Evolutionary conservation across 2,113 vertebrate species (phyloP), one percentile per base, ranked within the genome.

Genomic region (Pseudonaja textilis): DNA sequence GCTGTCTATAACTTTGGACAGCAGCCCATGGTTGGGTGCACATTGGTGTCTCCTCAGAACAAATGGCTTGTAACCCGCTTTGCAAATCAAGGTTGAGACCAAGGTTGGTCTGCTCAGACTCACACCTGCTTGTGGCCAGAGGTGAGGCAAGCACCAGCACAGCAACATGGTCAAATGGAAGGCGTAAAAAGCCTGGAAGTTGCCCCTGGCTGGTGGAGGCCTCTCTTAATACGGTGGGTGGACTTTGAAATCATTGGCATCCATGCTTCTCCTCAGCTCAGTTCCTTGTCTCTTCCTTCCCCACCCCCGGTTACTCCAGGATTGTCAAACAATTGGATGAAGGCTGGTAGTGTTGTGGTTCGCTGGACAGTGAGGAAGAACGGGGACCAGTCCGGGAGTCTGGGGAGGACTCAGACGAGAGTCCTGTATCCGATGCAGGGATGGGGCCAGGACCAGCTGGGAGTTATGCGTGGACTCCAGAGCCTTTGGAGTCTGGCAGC

Each of bases 151-250:
- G n/a, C 22, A 20, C 74, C 87, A 3, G 18, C 42, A 20, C 3
- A 47, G 25, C 50, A 85, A 92, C 14, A 7, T 10, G 57, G 94
- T 90, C 92, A 57, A n/a, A 88, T 3, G 8, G 0, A 85, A 42
- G 7, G 89, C 11, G 55, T 22, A 74, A 39, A 59, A 50, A 26
- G 45, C 29, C 56, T 39, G n/a, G 69, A 87, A 85, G 26, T 20
- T 85, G 59, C 42, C 12, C 2, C 69, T 92, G 29, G 42, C n/a
- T 91, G n/a, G 91, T 34, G 1, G 69, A 95, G 90, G 93, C 61
- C 87, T 42, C 89, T 22, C 34, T 56, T 1, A 56, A n/a, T 5
- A 29, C 23, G 8, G 22, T 29, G 25, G 7, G 18, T 23, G 88
- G 87, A 2, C 25, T 88, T 91, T 29, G 81, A 87, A 92, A 89